Evolutionary conservation across 2,113 vertebrate species (phyloP).

Genomic region (Neolamprologus tretocephalus): DNA sequence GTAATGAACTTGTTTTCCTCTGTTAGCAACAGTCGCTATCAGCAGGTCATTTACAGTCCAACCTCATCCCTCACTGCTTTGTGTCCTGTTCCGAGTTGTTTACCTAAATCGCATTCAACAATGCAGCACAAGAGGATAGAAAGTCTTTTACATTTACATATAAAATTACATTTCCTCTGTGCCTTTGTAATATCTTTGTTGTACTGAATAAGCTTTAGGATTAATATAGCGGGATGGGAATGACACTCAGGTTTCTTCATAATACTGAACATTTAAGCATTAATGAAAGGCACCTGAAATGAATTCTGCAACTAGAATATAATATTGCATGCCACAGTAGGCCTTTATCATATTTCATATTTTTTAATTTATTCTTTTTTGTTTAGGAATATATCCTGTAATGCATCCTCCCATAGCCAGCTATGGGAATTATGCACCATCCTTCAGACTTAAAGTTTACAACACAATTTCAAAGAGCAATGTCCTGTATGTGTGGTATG

Average conservation of each 20-base stretch:
- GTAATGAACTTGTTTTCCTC: conserved; percentile 29
- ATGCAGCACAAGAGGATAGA: neutral
- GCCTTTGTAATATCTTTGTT: neutral
- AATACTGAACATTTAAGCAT: neutral
- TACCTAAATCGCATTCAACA: conserved; percentile 8
- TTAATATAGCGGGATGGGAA: neutral
- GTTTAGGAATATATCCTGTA: neutral
- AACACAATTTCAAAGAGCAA: neutral
- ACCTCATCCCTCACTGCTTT: neutral
- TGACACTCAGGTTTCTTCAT: neutral
- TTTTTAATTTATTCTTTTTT: neutral
- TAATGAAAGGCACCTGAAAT: neutral
- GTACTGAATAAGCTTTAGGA: neutral
- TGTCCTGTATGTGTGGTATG: neutral
- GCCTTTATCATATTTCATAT: neutral
- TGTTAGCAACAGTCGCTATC: neutral
- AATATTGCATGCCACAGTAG: neutral
- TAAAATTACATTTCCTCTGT: neutral
- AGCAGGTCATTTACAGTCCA: conserved; percentile 19
- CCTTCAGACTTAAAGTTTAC: neutral
- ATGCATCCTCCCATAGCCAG: neutral
- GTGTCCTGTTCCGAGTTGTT: neutral
- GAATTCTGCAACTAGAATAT: neutral
- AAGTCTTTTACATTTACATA: neutral
- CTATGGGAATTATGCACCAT: neutral